These are phyloP conservation scores for Aphodius granarius DNA, from an alignment of 2,888 invertebrate genomes.

Conservation along the genomic window DNA sequence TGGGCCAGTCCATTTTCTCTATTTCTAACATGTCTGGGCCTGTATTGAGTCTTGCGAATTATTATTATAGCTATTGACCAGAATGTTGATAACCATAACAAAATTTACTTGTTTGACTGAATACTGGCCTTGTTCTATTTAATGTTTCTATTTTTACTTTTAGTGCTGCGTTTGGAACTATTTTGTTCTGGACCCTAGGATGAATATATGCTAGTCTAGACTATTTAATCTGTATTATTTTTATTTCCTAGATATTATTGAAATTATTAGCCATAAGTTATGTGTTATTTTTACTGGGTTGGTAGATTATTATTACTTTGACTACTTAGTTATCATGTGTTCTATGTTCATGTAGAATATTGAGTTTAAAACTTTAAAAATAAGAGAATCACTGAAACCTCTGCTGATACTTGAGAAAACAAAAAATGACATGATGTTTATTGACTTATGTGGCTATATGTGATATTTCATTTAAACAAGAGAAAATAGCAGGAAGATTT, in stretches of 20 bases:
- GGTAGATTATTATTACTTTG: background rate
- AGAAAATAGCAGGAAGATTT: background rate
- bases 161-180: conserved; percentile 4
- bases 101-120: background rate
- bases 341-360: too few species aligned
- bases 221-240: conserved; percentile 1
- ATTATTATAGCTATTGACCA: too few species aligned
- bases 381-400: background rate
- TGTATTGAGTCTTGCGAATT: too few species aligned
- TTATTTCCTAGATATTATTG: background rate
- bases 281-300: background rate
- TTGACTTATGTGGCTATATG: conserved; percentile 10
- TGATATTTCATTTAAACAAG: background rate
- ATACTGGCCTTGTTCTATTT: background rate
- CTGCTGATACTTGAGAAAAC: background rate
- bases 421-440: background rate
- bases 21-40: background rate
- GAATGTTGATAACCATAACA: too few species aligned
- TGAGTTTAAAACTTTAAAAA: conserved; percentile 1
- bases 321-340: background rate
- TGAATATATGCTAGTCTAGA: conserved; percentile 23
- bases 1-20: background rate
- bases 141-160: conserved; percentile 1
- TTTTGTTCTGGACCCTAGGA: conserved; percentile 15
- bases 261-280: background rate